Base-by-base conservation (phyloP, 1,140 invertebrate genomes). In the Akabosia matsudoensis region DNA sequence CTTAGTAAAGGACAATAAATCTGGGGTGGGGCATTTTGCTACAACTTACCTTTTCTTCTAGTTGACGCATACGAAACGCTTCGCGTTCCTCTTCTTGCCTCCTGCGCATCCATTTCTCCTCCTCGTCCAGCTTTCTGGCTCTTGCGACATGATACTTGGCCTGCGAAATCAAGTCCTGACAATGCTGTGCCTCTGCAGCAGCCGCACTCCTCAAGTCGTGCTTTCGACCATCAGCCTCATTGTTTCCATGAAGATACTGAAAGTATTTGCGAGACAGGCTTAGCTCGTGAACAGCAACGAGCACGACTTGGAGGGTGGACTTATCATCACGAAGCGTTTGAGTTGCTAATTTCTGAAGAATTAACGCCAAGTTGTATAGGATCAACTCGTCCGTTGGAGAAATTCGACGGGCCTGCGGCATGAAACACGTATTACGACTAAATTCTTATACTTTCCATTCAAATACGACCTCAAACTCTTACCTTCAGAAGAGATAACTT, bases 71-170 rank as follows among this genome's bases (percentile, higher is more conserved):
- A 37, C 85, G 82, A 71, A 89, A 85, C 3, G 85, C 84, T 77
- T 89, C 89, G 82, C 96, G 88, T 83, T 98, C 96, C 84, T 97
- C 93, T 82, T 98, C 94, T 83, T 98, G 96, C 81, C 95, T 93
- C 76, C 91, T 90, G 0, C 95, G 86, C 52, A 97, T 85, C 83
- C 92, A 90, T 81, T 92, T 89, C 82, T 99, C 97, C 85, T 97
- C 95, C 83, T 97, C 95, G 84, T 98, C 96, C 33, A 97, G 89
- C 78, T 93, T 89, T 26, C 94, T 87, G 16, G 97, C 97, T 79
- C 96, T 87, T 0, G 93, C 91, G 33, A 99, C 96, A 83, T 99
- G 96, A 86, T 98, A 98, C 83, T 98, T 95, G 0, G 96, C 96
- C 85, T 97, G 92, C 51, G 93, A 96, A 3, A 98, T 87, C 73